A percentile compares a stretch with the other conserved stretches of the same genome.
Conservation (phyloP, 2,888 invertebrate genomes). For the Sinotaia quadrata region DNA sequence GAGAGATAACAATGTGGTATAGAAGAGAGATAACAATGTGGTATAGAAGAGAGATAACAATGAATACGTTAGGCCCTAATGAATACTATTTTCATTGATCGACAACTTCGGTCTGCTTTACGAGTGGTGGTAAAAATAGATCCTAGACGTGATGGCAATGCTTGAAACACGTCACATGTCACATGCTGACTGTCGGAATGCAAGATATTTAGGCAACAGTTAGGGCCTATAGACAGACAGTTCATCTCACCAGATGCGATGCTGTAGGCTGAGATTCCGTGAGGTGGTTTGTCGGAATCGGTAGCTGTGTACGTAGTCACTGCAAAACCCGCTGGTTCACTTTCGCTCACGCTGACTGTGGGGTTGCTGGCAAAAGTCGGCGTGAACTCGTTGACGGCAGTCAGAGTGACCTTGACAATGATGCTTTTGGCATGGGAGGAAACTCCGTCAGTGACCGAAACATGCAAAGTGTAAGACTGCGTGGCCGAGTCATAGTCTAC, state of each 20-base stretch:
- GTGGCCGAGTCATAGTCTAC: constrained; percentile 56
- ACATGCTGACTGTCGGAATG: too few species aligned
- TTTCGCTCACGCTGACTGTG: constrained; percentile 39
- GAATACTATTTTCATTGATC: too few species aligned
- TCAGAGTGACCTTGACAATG: constrained; percentile 44
- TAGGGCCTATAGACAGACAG: too few species aligned
- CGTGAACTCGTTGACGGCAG: constrained; percentile 54
- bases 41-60: too few species aligned
- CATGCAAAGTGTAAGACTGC: constrained; percentile 43
- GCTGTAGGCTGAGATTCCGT: constrained; percentile 40
- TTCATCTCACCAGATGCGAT: constrained; percentile 42
- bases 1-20: too few species aligned
- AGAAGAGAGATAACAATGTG: too few species aligned
- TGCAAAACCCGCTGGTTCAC: constrained; percentile 31
- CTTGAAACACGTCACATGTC: too few species aligned
- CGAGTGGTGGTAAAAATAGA: too few species aligned
- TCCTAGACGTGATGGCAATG: too few species aligned
- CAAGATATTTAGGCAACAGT: too few species aligned
- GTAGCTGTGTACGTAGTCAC: constrained; percentile 42
- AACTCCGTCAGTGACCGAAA: constrained; percentile 48
- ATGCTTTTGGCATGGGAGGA: constrained; percentile 42
- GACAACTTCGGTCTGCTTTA: too few species aligned
- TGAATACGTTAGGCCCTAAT: too few species aligned
- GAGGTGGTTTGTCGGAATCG: constrained; percentile 46
- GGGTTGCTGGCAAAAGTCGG: constrained; percentile 45